Evolutionary conservation across 2,888 invertebrate genomes (phyloP).

Genomic region (Macrosoma leucophasiata): DNA sequence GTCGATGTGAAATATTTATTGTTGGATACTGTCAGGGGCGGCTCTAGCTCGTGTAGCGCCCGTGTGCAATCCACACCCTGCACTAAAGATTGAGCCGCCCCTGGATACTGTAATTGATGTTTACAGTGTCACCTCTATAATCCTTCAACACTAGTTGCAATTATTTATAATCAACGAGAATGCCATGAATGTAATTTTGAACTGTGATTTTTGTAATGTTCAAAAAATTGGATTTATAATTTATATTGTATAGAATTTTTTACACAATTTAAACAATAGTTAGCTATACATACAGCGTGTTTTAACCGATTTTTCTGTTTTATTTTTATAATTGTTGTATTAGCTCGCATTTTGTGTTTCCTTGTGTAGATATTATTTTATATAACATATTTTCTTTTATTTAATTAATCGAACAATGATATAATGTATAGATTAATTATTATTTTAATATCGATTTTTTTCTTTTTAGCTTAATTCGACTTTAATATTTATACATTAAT

Average conservation of each 20-base stretch:
- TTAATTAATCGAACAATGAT: constrained; percentile 5
- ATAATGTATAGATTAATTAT: constrained; percentile 14
- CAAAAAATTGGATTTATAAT: constrained; percentile 47
- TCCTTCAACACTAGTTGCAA: constrained; percentile 38
- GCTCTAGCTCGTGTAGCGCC: too few relatives aligned
- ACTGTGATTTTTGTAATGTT: constrained; percentile 71
- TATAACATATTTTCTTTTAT: not conserved
- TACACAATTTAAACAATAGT: constrained; percentile 26
- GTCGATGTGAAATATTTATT: too few relatives aligned
- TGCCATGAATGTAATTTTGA: constrained; percentile 70
- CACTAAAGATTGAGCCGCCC: not conserved
- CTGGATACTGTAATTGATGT: constrained; percentile 3
- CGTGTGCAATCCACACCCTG: not conserved
- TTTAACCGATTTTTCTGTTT: constrained; percentile 11
- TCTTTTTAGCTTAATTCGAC: constrained; percentile 8
- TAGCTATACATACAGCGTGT: constrained; percentile 18
- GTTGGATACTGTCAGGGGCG: too few relatives aligned
- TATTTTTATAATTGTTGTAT: constrained; percentile 20
- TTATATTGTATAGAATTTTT: constrained; percentile 31
- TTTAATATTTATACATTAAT: constrained; percentile 12
- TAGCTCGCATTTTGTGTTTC: constrained; percentile 15
- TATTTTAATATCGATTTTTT: constrained; percentile 19
- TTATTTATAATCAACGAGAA: constrained; percentile 37
- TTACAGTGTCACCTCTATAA: constrained; percentile 16
- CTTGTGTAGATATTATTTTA: not conserved